Percentiles rank a stretch among this genome's conserved stretches.
These are phyloP conservation scores for Hecatera dysodea DNA, from an alignment of 2,888 invertebrate genomes.

Conservation along the genomic window DNA sequence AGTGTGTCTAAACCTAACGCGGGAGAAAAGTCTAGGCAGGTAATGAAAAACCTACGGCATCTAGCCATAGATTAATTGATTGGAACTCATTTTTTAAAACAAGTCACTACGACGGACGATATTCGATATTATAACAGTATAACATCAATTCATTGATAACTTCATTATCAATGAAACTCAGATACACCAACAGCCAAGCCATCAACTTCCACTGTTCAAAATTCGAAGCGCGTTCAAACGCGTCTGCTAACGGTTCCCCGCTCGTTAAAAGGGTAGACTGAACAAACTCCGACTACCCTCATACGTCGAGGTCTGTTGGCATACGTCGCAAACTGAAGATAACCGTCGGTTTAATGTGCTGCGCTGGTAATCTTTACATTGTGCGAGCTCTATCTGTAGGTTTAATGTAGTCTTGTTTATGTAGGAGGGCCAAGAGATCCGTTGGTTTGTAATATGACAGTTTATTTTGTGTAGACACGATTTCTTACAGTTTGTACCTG, in stretches of 20 bases:
- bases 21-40: too few species aligned
- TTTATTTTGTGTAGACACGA: conserved; percentile 1
- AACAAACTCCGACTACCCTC: conserved; percentile 60
- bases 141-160: too few species aligned
- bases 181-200: conserved; percentile 13
- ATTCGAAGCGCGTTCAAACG: conserved; percentile 53
- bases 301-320: conserved; percentile 55
- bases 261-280: conserved; percentile 61
- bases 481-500: too few species aligned
- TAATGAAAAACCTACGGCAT: too few species aligned
- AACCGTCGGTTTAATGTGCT: conserved; percentile 59
- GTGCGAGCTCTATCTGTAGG: conserved; percentile 52
- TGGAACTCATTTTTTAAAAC: too few species aligned
- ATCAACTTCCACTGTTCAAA: conserved; percentile 33
- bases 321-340: conserved; percentile 59
- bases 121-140: neutral
- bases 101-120: neutral
- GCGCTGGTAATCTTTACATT: conserved; percentile 59
- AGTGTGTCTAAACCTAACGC: too few species aligned
- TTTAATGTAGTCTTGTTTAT: conserved; percentile 50
- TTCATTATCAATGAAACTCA: neutral
- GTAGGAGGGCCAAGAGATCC: conserved; percentile 27
- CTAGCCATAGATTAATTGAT: too few species aligned
- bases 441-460: conserved; percentile 10
- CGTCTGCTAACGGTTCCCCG: conserved; percentile 39